A percentile compares a stretch with the other conserved stretches of the same genome.
phyloP scores from a whole-genome alignment of 2,113 vertebrate genomes.

The Cyprinus carpio region DNA sequence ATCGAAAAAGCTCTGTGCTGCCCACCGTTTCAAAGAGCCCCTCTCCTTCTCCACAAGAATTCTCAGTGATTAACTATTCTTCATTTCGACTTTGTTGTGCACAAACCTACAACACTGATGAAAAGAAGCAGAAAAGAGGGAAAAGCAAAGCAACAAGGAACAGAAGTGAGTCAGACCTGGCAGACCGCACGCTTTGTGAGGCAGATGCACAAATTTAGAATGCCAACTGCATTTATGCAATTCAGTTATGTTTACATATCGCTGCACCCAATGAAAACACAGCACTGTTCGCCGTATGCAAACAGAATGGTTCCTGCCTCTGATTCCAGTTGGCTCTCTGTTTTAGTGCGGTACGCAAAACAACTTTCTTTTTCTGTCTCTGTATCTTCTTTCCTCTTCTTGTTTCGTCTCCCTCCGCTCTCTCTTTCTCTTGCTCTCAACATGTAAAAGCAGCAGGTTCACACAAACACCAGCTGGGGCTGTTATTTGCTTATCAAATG shows the following conservation, averaged over 20 bases:
- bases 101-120: neutral
- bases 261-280: slow-evolving; percentile 32
- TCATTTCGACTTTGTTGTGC: slow-evolving; percentile 48
- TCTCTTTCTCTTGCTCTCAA: slow-evolving; percentile 33
- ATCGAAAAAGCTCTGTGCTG: slow-evolving; percentile 21
- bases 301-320: slow-evolving; percentile 31
- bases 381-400: slow-evolving; percentile 28
- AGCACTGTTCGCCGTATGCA: slow-evolving; percentile 27
- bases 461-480: slow-evolving; percentile 45
- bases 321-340: slow-evolving; percentile 44
- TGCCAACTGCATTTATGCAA: slow-evolving; percentile 46
- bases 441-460: slow-evolving; percentile 44
- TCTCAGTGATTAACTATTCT: slow-evolving; percentile 38
- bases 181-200: slow-evolving; percentile 37
- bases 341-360: slow-evolving; percentile 27
- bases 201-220: slow-evolving; percentile 49
- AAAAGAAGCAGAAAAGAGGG: slow-evolving; percentile 36
- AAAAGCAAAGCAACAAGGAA: neutral
- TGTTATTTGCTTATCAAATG: slow-evolving; percentile 56
- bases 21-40: slow-evolving; percentile 34
- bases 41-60: neutral
- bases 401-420: neutral
- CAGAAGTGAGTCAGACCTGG: slow-evolving; percentile 35
- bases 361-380: slow-evolving; percentile 40
- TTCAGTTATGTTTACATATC: slow-evolving; percentile 57